phyloP scores from a whole-genome alignment of 2,113 vertebrate species.

The Terrapene triunguis region DNA sequence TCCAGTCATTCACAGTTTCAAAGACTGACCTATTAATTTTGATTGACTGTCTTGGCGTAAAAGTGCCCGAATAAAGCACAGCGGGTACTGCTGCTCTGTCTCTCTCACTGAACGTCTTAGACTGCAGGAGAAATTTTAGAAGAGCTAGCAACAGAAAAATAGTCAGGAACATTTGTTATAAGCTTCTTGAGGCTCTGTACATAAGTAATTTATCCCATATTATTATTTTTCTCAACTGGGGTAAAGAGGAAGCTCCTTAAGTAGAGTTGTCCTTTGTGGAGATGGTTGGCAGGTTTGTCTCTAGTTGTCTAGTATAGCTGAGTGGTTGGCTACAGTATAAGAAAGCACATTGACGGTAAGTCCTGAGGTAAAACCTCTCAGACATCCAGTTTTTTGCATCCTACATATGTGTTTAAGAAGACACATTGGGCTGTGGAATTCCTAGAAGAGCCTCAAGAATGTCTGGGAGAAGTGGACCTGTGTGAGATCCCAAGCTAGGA shows the following conservation, averaged over 20 bases:
- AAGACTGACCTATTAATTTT: background rate
- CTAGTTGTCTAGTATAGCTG: background rate
- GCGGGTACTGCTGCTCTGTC: background rate
- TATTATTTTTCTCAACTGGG: conserved; percentile 14
- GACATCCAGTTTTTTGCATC: background rate
- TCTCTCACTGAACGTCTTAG: background rate
- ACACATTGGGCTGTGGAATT: background rate
- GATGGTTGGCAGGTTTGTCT: background rate
- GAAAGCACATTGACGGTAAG: background rate
- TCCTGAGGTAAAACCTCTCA: background rate
- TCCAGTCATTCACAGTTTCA: background rate
- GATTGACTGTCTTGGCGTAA: background rate
- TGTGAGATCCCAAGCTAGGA: background rate
- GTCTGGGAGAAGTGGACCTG: fast-evolving
- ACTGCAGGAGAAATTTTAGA: background rate
- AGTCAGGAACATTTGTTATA: background rate
- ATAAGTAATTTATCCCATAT: background rate
- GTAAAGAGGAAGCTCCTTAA: conserved; percentile 35
- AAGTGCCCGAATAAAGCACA: background rate
- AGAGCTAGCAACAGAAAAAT: background rate
- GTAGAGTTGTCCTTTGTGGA: conserved; percentile 23
- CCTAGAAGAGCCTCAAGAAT: too few species aligned
- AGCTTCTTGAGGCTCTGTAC: background rate
- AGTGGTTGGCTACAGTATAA: background rate
- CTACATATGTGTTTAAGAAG: background rate